Evolutionary conservation across 1,140 invertebrate genomes (phyloP).

Genomic region (Leptonema lineaticorne): DNA sequence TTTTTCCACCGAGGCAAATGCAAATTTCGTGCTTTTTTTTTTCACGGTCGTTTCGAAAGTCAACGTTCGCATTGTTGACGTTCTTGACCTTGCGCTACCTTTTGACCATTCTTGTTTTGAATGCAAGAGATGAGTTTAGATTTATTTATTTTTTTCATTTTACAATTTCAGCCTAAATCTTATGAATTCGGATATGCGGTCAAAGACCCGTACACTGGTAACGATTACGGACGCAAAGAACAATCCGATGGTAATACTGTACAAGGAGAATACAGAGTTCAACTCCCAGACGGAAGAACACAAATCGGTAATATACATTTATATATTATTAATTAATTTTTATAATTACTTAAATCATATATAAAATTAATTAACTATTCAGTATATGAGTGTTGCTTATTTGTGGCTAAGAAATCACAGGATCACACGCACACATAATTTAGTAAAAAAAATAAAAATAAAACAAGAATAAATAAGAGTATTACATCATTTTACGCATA

Average conservation of each 20-base stretch:
- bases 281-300: slow-evolving; percentile 71
- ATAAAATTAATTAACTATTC: too few species aligned
- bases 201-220: slow-evolving; percentile 70
- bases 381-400: too few species aligned
- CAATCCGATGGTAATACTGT: slow-evolving; percentile 69
- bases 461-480: too few species aligned
- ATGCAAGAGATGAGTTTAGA: neutral
- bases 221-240: slow-evolving; percentile 71
- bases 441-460: too few species aligned
- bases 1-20: neutral
- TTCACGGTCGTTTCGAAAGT: neutral
- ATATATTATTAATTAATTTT: too few species aligned
- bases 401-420: too few species aligned
- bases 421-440: too few species aligned
- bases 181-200: slow-evolving; percentile 80
- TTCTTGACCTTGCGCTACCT: neutral
- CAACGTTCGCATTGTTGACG: neutral
- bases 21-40: neutral
- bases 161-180: slow-evolving; percentile 65
- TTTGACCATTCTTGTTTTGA: neutral
- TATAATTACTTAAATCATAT: too few species aligned
- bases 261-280: slow-evolving; percentile 70
- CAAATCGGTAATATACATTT: slow-evolving; percentile 58
- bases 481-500: too few species aligned
- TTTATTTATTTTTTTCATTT: neutral